phyloP scores from a whole-genome alignment of 2,113 vertebrate genomes.

The Ctenomys sociabilis region DNA sequence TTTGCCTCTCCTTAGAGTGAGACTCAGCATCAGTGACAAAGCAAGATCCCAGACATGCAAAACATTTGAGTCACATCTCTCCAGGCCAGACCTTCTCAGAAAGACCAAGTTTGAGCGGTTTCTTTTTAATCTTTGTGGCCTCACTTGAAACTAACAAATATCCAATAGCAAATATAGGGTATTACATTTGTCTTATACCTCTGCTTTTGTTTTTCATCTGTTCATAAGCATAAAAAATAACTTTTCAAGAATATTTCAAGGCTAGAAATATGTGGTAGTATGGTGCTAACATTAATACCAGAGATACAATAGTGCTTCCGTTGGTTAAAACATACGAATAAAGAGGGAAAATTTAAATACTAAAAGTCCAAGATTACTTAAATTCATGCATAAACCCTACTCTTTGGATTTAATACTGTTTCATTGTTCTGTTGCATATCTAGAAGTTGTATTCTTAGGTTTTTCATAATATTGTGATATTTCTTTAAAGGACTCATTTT shows the following conservation, averaged over 20 bases:
- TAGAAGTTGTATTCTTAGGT: not conserved
- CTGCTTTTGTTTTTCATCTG: not conserved
- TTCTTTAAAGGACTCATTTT: conserved; percentile 40
- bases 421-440: conserved; percentile 15
- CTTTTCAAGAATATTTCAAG: not conserved
- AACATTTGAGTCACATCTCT: not conserved
- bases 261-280: not conserved
- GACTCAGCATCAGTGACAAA: not conserved
- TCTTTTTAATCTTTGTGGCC: not conserved
- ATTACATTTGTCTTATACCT: not conserved
- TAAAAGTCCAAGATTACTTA: not conserved
- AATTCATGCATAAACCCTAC: not conserved
- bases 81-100: not conserved
- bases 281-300: not conserved
- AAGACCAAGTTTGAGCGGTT: not conserved
- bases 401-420: not conserved
- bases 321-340: not conserved
- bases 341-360: conserved; percentile 10
- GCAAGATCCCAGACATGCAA: not conserved
- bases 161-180: not conserved
- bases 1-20: not conserved
- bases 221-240: not conserved
- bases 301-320: not conserved
- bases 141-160: not conserved
- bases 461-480: conserved; percentile 43